Conservation (phyloP, 2,113 vertebrate species). For the Fukomys damarensis region DNA sequence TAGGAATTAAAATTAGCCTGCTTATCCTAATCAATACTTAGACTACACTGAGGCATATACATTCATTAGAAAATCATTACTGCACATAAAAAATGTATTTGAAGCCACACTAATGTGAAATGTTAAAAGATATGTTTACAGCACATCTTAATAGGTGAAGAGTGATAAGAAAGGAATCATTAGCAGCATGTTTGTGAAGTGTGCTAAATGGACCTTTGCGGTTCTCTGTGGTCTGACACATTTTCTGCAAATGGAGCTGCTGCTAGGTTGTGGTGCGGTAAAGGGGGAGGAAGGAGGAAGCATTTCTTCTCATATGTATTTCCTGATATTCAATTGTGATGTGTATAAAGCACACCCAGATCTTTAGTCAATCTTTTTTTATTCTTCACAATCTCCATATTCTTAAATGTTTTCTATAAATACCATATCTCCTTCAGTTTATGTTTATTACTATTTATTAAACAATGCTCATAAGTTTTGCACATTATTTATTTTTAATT, state of each 20-base stretch:
- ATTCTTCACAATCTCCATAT: neutral
- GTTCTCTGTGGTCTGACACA: neutral
- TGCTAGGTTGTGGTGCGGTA: neutral
- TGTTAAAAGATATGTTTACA: conserved; percentile 49
- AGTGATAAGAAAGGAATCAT: conserved; percentile 53
- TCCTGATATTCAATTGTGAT: neutral
- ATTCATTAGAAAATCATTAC: conserved; percentile 76
- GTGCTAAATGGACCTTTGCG: neutral
- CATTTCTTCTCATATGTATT: neutral
- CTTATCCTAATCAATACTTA: conserved; percentile 69
- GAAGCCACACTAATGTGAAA: conserved; percentile 48
- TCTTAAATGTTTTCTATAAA: neutral
- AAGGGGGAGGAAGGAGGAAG: neutral
- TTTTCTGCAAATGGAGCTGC: neutral
- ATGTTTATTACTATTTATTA: neutral
- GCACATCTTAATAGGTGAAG: conserved; percentile 48
- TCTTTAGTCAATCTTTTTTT: neutral
- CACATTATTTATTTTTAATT: conserved; percentile 23
- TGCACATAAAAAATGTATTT: conserved; percentile 59
- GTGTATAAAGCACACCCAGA: neutral
- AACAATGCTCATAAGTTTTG: neutral
- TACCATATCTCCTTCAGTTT: neutral
- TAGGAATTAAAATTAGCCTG: conserved; percentile 69
- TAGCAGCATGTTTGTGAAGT: neutral
- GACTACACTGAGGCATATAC: conserved; percentile 43